phyloP scores from a whole-genome alignment of 2,888 invertebrate species.

The Scrobipalpa atriplicella region DNA sequence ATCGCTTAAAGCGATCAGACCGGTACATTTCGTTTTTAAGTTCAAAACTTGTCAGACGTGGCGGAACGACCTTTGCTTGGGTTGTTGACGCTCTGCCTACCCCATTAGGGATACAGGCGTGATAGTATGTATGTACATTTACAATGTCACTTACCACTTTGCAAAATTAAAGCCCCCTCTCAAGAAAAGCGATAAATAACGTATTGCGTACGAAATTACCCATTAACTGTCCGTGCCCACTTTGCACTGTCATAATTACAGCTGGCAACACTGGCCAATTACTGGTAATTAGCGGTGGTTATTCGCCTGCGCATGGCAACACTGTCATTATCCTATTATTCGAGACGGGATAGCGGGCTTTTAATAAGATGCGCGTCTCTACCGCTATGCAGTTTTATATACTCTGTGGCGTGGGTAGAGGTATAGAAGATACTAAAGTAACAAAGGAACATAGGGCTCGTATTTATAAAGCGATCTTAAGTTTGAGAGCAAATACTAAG shows the following conservation, averaged over 20 bases:
- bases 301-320: slow-evolving; percentile 31
- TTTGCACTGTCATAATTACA: slow-evolving; percentile 30
- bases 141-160: slow-evolving; percentile 5
- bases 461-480: no score
- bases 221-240: slow-evolving; percentile 25
- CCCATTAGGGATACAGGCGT: no score
- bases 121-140: neutral
- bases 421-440: no score
- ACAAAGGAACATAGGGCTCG: no score
- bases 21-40: no score
- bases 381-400: neutral
- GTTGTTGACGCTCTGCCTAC: no score
- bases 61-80: no score
- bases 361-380: slow-evolving; percentile 13
- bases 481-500: no score
- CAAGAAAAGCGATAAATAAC: slow-evolving; percentile 11
- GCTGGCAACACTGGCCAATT: slow-evolving; percentile 22
- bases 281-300: slow-evolving; percentile 23
- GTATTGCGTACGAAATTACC: slow-evolving; percentile 13
- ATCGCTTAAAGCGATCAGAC: no score
- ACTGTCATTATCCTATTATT: slow-evolving; percentile 35
- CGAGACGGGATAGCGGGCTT: slow-evolving; percentile 28
- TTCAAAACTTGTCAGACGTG: neutral
- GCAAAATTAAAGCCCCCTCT: neutral
- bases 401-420: no score